Evolutionary conservation across 37 sponge, comb jelly and placozoan genomes (phyloP).

Genomic region (Beroe ovata): DNA sequence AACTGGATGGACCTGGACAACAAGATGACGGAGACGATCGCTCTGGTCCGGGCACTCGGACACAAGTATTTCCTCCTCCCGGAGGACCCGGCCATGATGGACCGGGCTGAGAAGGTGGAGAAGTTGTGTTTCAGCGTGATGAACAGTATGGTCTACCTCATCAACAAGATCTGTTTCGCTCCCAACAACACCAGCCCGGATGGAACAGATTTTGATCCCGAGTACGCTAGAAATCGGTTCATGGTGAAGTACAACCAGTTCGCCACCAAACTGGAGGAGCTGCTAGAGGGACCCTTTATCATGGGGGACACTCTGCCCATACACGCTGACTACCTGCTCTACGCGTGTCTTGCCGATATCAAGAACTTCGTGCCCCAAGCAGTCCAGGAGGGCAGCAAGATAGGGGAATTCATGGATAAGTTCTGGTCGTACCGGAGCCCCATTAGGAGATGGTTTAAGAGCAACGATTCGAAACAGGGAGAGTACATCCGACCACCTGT

Average conservation of each 20-base stretch:
- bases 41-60: slow-evolving; percentile 18
- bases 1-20: slow-evolving; percentile 59
- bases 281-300: not conserved
- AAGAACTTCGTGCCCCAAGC: not conserved
- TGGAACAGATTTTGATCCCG: not conserved
- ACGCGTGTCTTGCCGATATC: slow-evolving; percentile 8
- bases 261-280: not conserved
- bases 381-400: not conserved
- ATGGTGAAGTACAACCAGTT: not conserved
- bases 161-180: slow-evolving; percentile 57
- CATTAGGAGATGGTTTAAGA: slow-evolving; percentile 6
- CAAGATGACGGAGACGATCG: slow-evolving; percentile 51
- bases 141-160: slow-evolving; percentile 58
- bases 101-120: slow-evolving; percentile 2
- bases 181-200: slow-evolving; percentile 38
- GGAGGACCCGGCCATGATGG: not conserved
- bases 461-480: not conserved
- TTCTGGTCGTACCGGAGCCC: slow-evolving; percentile 4
- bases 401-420: slow-evolving; percentile 11
- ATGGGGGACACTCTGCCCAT: slow-evolving; percentile 19
- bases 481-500: slow-evolving; percentile 23
- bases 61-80: slow-evolving; percentile 3
- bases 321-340: slow-evolving; percentile 26
- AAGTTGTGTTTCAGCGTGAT: slow-evolving; percentile 28
- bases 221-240: not conserved